Conservation (phyloP, 2,888 invertebrate species). For the Stenotaenia linearis region DNA sequence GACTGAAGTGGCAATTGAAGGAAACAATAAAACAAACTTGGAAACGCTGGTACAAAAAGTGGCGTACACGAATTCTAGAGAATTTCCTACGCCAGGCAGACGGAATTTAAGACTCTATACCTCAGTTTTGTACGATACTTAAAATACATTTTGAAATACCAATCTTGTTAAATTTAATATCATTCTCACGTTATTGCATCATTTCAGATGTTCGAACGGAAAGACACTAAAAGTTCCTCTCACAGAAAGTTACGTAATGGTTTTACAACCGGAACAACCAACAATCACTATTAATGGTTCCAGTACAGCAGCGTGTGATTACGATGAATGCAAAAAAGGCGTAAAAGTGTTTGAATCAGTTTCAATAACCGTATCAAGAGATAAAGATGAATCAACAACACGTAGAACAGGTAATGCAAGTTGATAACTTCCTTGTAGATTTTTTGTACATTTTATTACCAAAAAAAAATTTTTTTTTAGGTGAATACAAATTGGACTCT, state of each 20-base stretch:
- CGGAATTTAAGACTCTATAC: conserved; percentile 77
- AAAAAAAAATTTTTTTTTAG: neutral
- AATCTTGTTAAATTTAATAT: neutral
- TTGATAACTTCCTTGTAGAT: too few relatives aligned
- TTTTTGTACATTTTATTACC: neutral
- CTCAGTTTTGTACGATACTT: conserved; percentile 61
- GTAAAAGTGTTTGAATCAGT: conserved; percentile 84
- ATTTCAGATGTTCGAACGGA: conserved; percentile 64
- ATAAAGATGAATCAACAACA: conserved; percentile 36
- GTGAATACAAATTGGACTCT: conserved; percentile 72
- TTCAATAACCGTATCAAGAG: conserved; percentile 54
- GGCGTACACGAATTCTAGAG: conserved; percentile 84
- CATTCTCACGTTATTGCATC: neutral
- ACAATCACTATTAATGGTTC: conserved; percentile 76
- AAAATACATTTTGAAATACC: neutral
- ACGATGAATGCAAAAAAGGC: conserved; percentile 77
- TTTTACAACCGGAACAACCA: conserved; percentile 76
- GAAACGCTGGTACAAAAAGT: conserved; percentile 79
- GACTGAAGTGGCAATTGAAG: conserved; percentile 85
- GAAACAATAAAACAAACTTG: conserved; percentile 82
- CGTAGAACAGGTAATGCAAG: neutral
- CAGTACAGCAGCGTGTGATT: conserved; percentile 73
- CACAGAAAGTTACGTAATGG: conserved; percentile 79
- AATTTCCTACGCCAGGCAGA: conserved; percentile 91
- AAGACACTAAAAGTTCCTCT: conserved; percentile 66